Conservation (phyloP, 2,888 invertebrate species). For the Ametastegia equiseti region DNA sequence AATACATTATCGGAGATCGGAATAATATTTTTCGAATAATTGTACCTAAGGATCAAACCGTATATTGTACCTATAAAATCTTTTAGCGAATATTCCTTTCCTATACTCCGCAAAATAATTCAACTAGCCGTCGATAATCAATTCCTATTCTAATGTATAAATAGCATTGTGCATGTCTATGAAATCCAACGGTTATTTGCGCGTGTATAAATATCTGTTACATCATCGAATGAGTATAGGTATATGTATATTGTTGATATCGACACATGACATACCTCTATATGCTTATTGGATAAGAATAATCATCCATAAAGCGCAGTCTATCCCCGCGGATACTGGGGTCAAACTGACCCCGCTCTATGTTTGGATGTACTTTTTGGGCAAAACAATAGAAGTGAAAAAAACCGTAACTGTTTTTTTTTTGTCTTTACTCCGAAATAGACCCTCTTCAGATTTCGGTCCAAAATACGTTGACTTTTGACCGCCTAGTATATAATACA, state of each 20-base stretch:
- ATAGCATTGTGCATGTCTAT: not conserved
- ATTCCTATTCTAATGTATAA: not conserved
- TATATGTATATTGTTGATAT: not conserved
- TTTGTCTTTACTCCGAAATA: no score
- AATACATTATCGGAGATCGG: not conserved
- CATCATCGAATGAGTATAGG: not conserved
- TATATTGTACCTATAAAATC: no score
- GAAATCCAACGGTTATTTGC: not conserved
- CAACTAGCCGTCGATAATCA: not conserved
- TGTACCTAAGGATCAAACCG: no score
- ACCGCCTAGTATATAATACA: no score
- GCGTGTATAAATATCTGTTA: not conserved
- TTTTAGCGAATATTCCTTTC: not conserved
- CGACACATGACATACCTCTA: not conserved
- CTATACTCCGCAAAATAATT: not conserved
- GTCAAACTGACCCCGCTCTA: no score
- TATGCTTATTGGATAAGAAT: not conserved
- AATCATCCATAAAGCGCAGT: not conserved
- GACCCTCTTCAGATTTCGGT: no score
- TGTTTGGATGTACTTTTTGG: no score
- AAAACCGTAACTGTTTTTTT: no score
- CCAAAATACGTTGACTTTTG: no score
- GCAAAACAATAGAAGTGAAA: no score
- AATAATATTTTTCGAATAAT: not conserved
- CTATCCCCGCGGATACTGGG: no score